These are phyloP conservation scores for Parotocinclus haroldoi DNA, from an alignment of 2,797 vertebrate genomes.

Conservation along the genomic window DNA sequence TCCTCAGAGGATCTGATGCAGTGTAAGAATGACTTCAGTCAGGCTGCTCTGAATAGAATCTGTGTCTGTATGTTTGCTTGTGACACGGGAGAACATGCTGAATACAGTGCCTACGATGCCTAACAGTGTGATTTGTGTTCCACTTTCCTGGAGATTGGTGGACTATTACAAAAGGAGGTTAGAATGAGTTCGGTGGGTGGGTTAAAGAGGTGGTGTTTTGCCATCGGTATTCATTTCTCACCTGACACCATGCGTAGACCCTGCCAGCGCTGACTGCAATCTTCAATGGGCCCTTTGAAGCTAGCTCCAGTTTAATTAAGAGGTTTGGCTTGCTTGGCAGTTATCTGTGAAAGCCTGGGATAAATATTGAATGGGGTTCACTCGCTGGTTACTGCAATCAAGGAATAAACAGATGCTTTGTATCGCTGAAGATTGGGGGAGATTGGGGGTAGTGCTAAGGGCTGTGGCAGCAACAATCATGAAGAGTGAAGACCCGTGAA, in stretches of 20 bases:
- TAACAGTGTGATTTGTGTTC: conserved; percentile 75
- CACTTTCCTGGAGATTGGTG: conserved; percentile 76
- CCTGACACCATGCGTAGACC: conserved; percentile 91
- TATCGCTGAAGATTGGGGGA: conserved; percentile 61
- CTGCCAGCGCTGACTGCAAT: conserved; percentile 88
- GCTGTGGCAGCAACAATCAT: conserved; percentile 58
- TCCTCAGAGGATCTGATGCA: no score
- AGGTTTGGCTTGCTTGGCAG: conserved; percentile 95
- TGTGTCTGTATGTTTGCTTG: conserved; percentile 75
- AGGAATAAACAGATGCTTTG: conserved; percentile 96
- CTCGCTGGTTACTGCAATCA: conserved; percentile 91
- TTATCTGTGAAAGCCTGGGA: conserved; percentile 99
- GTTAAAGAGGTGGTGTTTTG: conserved; percentile 51
- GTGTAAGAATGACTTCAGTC: no score
- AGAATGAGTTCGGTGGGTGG: conserved; percentile 64
- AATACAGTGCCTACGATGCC: conserved; percentile 78
- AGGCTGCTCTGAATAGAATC: conserved; percentile 68
- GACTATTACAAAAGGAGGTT: conserved; percentile 69
- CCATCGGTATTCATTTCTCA: conserved; percentile 93
- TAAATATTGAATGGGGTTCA: conserved; percentile 99
- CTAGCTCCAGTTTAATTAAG: conserved; percentile 99
- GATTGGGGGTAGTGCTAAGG: conserved; percentile 57
- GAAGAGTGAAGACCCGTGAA: conserved; percentile 60
- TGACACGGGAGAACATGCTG: conserved; percentile 80
- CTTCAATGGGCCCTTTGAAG: conserved; percentile 99